Conservation (phyloP, 2,888 invertebrate species). For the Heliconius sara region DNA sequence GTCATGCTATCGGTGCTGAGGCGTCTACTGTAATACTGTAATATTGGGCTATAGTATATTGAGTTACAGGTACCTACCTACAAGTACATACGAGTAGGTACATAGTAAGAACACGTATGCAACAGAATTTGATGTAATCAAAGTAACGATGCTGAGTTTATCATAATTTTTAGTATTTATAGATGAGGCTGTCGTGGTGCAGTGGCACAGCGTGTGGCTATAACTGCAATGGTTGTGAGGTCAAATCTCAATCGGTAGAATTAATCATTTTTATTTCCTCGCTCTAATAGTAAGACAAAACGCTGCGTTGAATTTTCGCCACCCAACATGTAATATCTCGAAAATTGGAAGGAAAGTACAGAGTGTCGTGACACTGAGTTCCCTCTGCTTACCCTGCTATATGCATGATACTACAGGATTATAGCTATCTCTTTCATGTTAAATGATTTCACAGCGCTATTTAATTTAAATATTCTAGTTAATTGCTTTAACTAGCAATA, state of each 20-base stretch:
- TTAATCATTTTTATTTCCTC: no score
- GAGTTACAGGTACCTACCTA: background rate
- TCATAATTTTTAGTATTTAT: background rate
- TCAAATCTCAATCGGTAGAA: no score
- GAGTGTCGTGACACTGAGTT: background rate
- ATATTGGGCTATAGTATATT: constrained; percentile 23
- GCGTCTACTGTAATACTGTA: constrained; percentile 37
- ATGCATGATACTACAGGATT: background rate
- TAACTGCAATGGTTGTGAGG: no score
- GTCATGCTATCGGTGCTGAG: constrained; percentile 48
- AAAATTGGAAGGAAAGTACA: background rate
- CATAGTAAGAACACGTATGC: background rate
- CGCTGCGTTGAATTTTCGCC: no score
- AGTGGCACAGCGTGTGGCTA: no score
- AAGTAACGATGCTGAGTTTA: background rate
- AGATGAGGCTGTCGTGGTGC: no score
- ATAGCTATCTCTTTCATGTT: background rate
- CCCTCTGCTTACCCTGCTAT: background rate
- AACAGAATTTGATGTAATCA: background rate
- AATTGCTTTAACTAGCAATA: background rate
- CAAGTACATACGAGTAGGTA: background rate
- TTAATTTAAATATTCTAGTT: constrained; percentile 7
- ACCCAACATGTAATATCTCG: background rate
- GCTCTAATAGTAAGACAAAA: no score
- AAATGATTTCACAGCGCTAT: background rate